Conservation (phyloP, 1,140 invertebrate species). For the Geopemphigus sp. region DNA sequence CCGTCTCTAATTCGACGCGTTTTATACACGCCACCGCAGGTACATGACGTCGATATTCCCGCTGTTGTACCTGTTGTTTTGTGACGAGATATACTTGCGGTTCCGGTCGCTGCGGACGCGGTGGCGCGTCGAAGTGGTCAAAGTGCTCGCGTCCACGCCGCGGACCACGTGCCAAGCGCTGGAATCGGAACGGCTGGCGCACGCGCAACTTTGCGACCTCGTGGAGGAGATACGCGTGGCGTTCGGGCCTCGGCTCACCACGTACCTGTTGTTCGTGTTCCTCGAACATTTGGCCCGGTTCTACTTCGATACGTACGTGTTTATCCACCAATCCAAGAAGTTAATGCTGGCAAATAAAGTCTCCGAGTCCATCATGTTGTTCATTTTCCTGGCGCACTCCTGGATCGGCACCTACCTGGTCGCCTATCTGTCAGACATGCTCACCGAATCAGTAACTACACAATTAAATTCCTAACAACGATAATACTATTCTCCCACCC, state of each 20-base stretch:
- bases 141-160: background rate
- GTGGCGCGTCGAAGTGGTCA: slow-evolving; percentile 18
- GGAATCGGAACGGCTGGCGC: slow-evolving; percentile 31
- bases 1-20: no score
- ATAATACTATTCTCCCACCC: no score
- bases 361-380: background rate
- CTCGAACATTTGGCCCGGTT: slow-evolving; percentile 29
- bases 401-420: slow-evolving; percentile 37
- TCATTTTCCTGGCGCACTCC: slow-evolving; percentile 11
- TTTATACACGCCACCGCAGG: background rate
- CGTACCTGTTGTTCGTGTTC: slow-evolving; percentile 32
- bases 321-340: background rate
- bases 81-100: slow-evolving; percentile 28
- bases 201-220: slow-evolving; percentile 36
- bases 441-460: slow-evolving; percentile 29
- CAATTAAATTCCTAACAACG: no score
- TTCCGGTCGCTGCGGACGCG: slow-evolving; percentile 23
- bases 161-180: background rate
- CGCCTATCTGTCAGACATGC: slow-evolving; percentile 22
- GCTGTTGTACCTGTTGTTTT: slow-evolving; percentile 25
- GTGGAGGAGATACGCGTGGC: slow-evolving; percentile 16
- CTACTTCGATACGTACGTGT: slow-evolving; percentile 32
- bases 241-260: slow-evolving; percentile 10
- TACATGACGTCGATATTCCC: slow-evolving; percentile 39
- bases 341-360: background rate